Conservation (phyloP, 2,888 invertebrate species). For the Lutraria lutraria region DNA sequence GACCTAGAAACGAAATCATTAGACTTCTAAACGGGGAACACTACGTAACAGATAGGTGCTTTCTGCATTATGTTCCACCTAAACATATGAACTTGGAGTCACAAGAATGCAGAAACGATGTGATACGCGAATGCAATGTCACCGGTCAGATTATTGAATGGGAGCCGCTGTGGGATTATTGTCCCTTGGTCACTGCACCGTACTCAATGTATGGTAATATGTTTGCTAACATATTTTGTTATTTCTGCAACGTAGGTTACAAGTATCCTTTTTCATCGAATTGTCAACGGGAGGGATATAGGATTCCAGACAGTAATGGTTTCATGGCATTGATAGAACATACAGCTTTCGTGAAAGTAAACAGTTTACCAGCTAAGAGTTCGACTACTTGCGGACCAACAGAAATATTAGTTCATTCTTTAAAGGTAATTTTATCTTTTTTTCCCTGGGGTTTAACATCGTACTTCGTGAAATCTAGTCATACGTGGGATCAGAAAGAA, state of each 20-base stretch:
- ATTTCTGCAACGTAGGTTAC: neutral
- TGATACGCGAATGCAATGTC: neutral
- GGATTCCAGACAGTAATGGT: too few relatives aligned
- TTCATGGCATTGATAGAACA: too few relatives aligned
- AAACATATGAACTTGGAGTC: neutral
- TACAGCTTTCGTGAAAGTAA: too few relatives aligned
- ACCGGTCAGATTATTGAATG: neutral
- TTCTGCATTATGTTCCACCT: neutral
- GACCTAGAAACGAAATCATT: neutral
- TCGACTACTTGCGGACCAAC: neutral
- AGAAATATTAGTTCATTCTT: neutral
- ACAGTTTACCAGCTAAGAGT: neutral
- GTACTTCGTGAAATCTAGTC: too few relatives aligned
- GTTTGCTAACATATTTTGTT: neutral
- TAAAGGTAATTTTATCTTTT: conserved; percentile 19
- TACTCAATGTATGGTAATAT: neutral
- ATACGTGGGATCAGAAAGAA: too few relatives aligned
- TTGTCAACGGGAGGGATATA: too few relatives aligned
- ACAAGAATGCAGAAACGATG: neutral
- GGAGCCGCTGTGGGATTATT: neutral
- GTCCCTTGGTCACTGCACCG: neutral
- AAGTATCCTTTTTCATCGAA: too few relatives aligned
- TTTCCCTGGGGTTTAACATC: too few relatives aligned
- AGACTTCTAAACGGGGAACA: neutral
- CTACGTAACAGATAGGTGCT: neutral